Evolutionary conservation across 2,113 vertebrate genomes (phyloP), one percentile per base, ranked within the genome.

Genomic region (Melanocharis versteri): DNA sequence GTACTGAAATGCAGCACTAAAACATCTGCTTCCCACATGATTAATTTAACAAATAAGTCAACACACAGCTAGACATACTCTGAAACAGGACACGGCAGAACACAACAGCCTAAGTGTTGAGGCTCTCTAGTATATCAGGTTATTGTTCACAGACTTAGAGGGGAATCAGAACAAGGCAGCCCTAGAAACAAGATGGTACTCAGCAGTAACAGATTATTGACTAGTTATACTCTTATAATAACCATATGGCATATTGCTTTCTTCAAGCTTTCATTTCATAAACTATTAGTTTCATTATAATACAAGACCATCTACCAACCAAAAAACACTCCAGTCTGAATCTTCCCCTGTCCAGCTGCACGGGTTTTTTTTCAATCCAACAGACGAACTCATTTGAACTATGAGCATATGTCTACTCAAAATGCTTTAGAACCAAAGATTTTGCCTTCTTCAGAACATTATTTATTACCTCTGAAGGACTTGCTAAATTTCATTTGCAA

Each of bases 41-140:
- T 89, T 93, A 94, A 95, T 95, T 96, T 68, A 97, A 90, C 56
- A 75, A 92, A n/a, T 71, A 95, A 96, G 86, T 70, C 89, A 94
- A 81, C 54, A 83, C 57, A 80, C 42, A 60, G 72, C 2, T 16
- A 89, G 27, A 64, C 47, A 75, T 12, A 51, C 58, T 81, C 76
- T 62, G 94, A 87, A 97, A 96, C 64, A 78, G 86, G 86, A 94
- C 91, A 93, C 58, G 0, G 60, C 26, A 23, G 51, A 90, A 83
- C 0, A 3, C 50, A 92, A 84, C 0, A 86, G 79, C 27, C 33
- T 1, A 87, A 83, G 64, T 10, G 33, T 1, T 51, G 62, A 88
- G 53, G 60, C 33, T 83, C 68, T 83, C 58, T 15, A 13, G 33
- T 58, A 2, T 33, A 50, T 78, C 86, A 87, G 47, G 68, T 78